Evolutionary conservation across 1,140 invertebrate genomes (phyloP), one percentile per base, ranked within the genome.

Genomic region (Drosophila baimaii): DNA sequence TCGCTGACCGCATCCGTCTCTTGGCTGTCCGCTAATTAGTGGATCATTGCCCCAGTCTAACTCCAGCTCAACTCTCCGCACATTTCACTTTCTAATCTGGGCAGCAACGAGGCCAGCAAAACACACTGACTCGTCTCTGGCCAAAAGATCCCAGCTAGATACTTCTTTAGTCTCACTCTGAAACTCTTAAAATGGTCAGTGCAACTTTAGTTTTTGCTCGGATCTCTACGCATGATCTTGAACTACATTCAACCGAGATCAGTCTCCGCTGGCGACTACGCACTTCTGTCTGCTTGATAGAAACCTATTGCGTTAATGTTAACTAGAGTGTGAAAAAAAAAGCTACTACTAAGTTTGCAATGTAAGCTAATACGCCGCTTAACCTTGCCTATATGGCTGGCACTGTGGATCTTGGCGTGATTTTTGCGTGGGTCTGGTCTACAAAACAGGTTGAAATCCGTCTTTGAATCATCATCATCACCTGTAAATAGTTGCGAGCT

Each of bases 271-370:
- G 52, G 44, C 54, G 49, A 27, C 47, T 17, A 76, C 62, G 71
- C 71, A 75, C 49, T 68, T 71, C 25, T 74, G 33, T 68, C 29
- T 64, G 51, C 21, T 51, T 35, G 23, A n/a, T n/a, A n/a, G n/a
- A n/a, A n/a, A n/a, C 27, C 31, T 37, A 43, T 43, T 54, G 71
- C 54, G 61, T 39, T 46, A 64, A 69, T 59, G 79, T 82, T 76
- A 86, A 86, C 75, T 86, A 79, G 82, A 86, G 62, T 86, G 82
- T 86, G 83, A 86, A 86, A 85, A 85, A 61, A 43, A 33, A 23
- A 54, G 51, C n/a, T n/a, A 54, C 56, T n/a, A 17, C 41, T 51
- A 49, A 52, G 51, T 23, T 65, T 78, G 78, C 84, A 82, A 88
- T 88, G 83, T 79, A 77, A 88, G 54, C 71, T 82, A 71, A 77